A percentile compares a stretch with the other conserved stretches of the same genome.
Evolutionary conservation across 1,140 invertebrate species (phyloP).

Genomic region (Theocolax elegans): DNA sequence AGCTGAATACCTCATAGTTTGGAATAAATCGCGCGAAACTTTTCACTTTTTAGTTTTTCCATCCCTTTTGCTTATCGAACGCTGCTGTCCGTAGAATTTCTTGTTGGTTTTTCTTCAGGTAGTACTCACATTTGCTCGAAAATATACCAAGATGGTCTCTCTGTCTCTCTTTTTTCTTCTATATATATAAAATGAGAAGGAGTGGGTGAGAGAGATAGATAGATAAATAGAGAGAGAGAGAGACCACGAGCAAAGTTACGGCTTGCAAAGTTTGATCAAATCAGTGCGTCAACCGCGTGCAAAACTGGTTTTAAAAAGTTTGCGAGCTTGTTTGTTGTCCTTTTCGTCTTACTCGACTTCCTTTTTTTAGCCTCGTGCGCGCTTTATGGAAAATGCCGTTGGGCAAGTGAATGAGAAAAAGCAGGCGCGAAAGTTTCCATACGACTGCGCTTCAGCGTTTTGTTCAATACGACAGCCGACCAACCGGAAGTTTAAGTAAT

Average conservation of each 20-base stretch:
- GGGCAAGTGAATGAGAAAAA: slow-evolving; percentile 7
- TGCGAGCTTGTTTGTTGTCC: slow-evolving; percentile 10
- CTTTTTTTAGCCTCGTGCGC: neutral
- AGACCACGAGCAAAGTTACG: no score
- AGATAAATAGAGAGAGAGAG: no score
- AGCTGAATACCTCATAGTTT: no score
- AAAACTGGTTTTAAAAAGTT: slow-evolving; percentile 34
- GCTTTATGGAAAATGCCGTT: neutral
- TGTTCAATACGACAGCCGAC: neutral
- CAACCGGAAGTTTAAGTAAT: slow-evolving; percentile 10
- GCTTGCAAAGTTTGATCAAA: slow-evolving; percentile 41
- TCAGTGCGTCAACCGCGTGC: slow-evolving; percentile 15
- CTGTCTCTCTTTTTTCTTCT: no score
- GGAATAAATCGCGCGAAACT: no score
- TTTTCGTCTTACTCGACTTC: neutral
- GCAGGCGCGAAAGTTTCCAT: slow-evolving; percentile 19
- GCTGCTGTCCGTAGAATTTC: neutral
- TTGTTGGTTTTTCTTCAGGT: neutral
- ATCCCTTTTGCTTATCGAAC: no score
- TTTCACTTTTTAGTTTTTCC: no score
- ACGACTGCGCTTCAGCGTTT: neutral
- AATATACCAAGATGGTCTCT: slow-evolving; percentile 4
- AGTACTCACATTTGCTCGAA: neutral
- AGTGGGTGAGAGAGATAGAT: no score
- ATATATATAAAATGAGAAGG: no score